Evolutionary conservation across 2,797 vertebrate species (phyloP), one percentile per base, ranked within the genome.

Genomic region (Rachycentron canadum): DNA sequence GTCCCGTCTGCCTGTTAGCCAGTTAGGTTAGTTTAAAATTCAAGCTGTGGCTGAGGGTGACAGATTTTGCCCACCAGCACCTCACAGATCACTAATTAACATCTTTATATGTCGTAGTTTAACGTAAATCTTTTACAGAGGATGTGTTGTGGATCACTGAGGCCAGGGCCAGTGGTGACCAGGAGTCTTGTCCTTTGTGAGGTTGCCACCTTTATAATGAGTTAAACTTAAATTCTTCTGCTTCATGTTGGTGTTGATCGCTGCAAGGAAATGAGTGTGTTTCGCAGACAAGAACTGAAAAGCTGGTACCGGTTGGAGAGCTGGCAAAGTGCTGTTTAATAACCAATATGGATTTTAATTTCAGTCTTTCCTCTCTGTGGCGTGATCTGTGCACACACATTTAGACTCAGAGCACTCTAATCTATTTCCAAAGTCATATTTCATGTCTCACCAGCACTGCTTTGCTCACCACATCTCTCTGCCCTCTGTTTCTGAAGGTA

Each of bases 401-500:
- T 8, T 49, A 4, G 2, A 34, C 30, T 17, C 25, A 0, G 62
- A 40, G 12, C 16, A 12, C 16, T 10, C 5, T 14, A 10, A 40
- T 74, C 25, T 38, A n/a, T 19, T 10, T 34, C 55, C 59, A 3
- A 45, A 34, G 7, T 36, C 26, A 34, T 21, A 47, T 41, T 30
- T 53, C 16, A 61, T 17, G 58, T 10, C n/a, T 34, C 60, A 13
- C 50, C 59, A 63, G 10, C n/a, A n/a, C 40, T 41, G 32, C 45
- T 25, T 2, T 3, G 10, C 13, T 56, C 30, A 6, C n/a, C 45
- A 21, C 45, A 10, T 11, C 23, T 59, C 23, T 61, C 21, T 41
- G 2, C 17, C 47, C 7, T 73, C 40, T 1, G 3, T 61, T 0
- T 26, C 26, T 66, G 7, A 78, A 99, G 98, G 77, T 99, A 96